A percentile compares a stretch with the other conserved stretches of the same genome.
These are phyloP conservation scores for Megamerina dolium DNA, from an alignment of 2,888 invertebrate genomes.

Conservation along the genomic window DNA sequence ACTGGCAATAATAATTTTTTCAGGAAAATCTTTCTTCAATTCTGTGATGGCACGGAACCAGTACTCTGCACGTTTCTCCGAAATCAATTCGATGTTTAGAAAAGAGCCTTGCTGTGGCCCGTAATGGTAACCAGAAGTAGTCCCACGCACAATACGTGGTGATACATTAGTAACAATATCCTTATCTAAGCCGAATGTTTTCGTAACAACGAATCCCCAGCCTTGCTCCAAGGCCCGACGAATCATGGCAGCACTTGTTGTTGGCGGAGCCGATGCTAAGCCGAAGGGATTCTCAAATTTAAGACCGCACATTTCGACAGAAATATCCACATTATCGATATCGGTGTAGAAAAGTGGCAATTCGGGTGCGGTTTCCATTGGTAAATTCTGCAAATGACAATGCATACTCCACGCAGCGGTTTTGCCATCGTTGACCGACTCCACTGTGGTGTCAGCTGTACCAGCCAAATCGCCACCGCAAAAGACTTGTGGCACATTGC, in stretches of 20 bases:
- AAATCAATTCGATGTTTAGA: constrained; percentile 95
- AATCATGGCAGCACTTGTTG: constrained; percentile 87
- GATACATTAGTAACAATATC: constrained; percentile 95
- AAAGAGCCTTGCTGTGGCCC: constrained; percentile 97
- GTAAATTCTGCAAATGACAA: constrained; percentile 72
- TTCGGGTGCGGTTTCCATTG: constrained; percentile 60
- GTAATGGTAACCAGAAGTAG: constrained; percentile 82
- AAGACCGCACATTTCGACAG: constrained; percentile 87
- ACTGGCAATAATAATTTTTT: constrained; percentile 86
- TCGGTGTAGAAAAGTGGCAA: constrained; percentile 89
- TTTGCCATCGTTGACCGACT: constrained; percentile 98
- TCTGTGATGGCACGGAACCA: constrained; percentile 88
- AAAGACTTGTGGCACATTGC: constrained; percentile 73
- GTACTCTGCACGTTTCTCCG: constrained; percentile 90
- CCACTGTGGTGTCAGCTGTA: constrained; percentile 93
- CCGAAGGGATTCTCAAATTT: constrained; percentile 96
- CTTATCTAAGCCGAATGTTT: constrained; percentile 94
- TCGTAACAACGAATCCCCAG: constrained; percentile 97
- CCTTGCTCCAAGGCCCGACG: constrained; percentile 90
- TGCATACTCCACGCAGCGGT: constrained; percentile 95
- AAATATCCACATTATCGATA: constrained; percentile 90
- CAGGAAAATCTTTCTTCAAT: constrained; percentile 86
- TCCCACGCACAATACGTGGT: constrained; percentile 90
- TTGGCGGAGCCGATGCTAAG: constrained; percentile 93
- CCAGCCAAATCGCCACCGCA: constrained; percentile 95